phyloP scores from a whole-genome alignment of 2,888 invertebrate species.

The Leucophenga maculata region DNA sequence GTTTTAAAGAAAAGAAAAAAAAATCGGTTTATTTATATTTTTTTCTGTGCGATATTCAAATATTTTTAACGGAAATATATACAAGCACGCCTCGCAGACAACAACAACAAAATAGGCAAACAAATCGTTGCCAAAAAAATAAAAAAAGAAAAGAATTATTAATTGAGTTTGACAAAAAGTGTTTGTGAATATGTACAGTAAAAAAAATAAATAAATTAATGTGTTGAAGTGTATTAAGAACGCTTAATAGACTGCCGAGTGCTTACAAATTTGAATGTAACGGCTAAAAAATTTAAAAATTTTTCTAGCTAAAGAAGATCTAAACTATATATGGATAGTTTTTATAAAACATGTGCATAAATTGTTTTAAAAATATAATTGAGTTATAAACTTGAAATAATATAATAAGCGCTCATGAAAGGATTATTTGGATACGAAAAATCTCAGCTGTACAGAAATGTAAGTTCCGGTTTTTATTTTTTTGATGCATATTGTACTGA shows the following conservation, averaged over 20 bases:
- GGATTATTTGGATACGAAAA: constrained; percentile 39
- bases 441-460: constrained; percentile 31
- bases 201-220: constrained; percentile 29
- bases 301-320: background rate
- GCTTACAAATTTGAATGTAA: background rate
- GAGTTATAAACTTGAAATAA: background rate
- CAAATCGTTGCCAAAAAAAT: constrained; percentile 40
- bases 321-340: no score
- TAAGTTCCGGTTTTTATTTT: no score
- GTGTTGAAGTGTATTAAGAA: constrained; percentile 9
- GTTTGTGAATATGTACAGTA: background rate
- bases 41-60: background rate
- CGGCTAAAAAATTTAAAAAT: background rate
- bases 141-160: constrained; percentile 28
- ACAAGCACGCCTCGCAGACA: background rate
- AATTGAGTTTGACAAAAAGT: constrained; percentile 14
- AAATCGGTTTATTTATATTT: background rate
- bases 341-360: background rate
- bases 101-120: constrained; percentile 10
- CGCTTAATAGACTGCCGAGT: background rate
- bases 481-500: background rate
- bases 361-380: background rate
- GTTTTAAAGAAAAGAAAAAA: background rate
- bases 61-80: constrained; percentile 9
- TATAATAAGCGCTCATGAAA: constrained; percentile 14